phyloP scores from a whole-genome alignment of 1,140 invertebrate genomes.

The Wasmannia auropunctata region DNA sequence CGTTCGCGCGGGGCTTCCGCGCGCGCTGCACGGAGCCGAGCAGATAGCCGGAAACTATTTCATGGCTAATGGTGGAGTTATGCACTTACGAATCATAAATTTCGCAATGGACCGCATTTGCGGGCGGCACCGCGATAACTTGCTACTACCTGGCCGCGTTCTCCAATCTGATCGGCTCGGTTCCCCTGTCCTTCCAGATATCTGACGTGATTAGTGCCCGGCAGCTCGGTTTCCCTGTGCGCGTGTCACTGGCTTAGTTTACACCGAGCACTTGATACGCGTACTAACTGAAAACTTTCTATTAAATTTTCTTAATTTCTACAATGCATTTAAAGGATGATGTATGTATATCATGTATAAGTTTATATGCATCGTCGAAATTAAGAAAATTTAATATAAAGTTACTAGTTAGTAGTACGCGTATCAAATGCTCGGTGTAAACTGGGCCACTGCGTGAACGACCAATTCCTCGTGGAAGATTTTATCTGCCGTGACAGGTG shows the following conservation, averaged over 20 bases:
- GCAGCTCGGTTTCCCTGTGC: neutral
- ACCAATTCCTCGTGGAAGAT: too few species aligned
- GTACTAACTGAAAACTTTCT: too few species aligned
- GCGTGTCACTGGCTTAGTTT: neutral
- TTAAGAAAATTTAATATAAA: too few species aligned
- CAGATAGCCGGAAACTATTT: slow-evolving; percentile 77
- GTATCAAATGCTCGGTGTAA: too few species aligned
- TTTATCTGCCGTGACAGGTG: too few species aligned
- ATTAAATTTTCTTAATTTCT: too few species aligned
- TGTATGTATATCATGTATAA: too few species aligned
- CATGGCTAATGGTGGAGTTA: slow-evolving; percentile 76
- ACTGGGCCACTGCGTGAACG: too few species aligned
- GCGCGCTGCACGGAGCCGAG: slow-evolving; percentile 55
- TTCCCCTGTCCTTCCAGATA: slow-evolving; percentile 51
- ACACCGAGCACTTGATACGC: too few species aligned
- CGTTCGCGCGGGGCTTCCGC: slow-evolving; percentile 40
- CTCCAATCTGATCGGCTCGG: slow-evolving; percentile 62
- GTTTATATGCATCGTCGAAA: too few species aligned
- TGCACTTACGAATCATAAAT: slow-evolving; percentile 79
- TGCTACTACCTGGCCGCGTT: slow-evolving; percentile 33
- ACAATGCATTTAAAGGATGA: too few species aligned
- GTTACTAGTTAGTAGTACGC: too few species aligned
- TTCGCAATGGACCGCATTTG: slow-evolving; percentile 72
- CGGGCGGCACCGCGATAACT: slow-evolving; percentile 52
- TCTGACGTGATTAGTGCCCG: slow-evolving; percentile 50